phyloP scores from a whole-genome alignment of 2,797 vertebrate genomes.

The Cossypha caffra region DNA sequence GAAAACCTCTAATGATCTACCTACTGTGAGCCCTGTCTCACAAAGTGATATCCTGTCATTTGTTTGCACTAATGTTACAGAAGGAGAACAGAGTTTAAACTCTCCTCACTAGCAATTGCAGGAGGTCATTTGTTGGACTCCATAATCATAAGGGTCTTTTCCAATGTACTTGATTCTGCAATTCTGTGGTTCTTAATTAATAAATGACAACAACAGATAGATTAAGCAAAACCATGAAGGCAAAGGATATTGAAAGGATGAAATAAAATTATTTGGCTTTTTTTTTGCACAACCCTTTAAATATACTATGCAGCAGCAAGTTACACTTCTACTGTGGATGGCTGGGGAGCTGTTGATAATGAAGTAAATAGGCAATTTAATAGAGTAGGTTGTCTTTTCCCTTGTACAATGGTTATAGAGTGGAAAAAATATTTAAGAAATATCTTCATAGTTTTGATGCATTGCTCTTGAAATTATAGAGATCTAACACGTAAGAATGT shows the following conservation, averaged over 20 bases:
- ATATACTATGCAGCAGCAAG: background rate
- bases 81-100: background rate
- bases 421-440: background rate
- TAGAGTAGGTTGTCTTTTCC: background rate
- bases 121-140: background rate
- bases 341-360: background rate
- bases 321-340: background rate
- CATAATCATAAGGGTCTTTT: background rate
- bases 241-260: background rate
- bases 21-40: background rate
- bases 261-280: background rate
- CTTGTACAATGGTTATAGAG: background rate
- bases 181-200: background rate
- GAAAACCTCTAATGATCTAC: background rate
- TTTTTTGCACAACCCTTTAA: background rate
- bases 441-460: background rate
- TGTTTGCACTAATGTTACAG: background rate
- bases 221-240: background rate
- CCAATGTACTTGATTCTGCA: background rate
- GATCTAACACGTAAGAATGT: background rate
- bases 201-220: background rate
- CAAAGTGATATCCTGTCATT: background rate
- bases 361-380: background rate
- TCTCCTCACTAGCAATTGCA: background rate
- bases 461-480: background rate